Evolutionary conservation across 2,888 invertebrate species (phyloP), one percentile per base, ranked within the genome.

Genomic region (Gastrophysa polygoni): DNA sequence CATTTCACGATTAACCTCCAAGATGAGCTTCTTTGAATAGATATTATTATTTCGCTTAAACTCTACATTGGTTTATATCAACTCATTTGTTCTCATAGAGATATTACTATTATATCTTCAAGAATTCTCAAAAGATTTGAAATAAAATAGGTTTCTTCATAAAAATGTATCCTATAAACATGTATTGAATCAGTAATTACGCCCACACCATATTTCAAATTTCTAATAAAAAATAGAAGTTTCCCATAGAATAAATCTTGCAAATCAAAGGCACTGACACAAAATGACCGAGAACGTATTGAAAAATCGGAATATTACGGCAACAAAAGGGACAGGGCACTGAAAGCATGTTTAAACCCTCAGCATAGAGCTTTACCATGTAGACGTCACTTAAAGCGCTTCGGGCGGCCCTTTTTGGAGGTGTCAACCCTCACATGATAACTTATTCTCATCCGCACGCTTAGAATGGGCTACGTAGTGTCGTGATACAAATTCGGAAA

Each of bases 391-490:
- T 78, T 74, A 68, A 71, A 71, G 73, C 71, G 61, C 79, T 68
- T 75, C 78, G 71, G 78, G 79, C 74, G 76, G 75, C 72, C 75
- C 73, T 71, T 75, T 77, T 75, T 67, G 75, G 72, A 77, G 76
- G 78, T 80, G 79, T 79, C 79, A 77, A 75, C 76, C 77, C 73
- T 72, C 73, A 68, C 70, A 73, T 77, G 77, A 78, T 78, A 77
- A 77, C 77, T 76, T 76, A 77, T 78, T 77, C 73, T 71, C 75
- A 76, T 76, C 78, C 73, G 62, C 49, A 56, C 32, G 59, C 51
- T 71, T 54, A 70, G 68, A 71, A 46, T 66, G 70, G 71, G 54
- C 4, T 16, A 34, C n/a, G 11, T 20, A 24, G 16, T n/a, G 8
- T 10, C 1, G 38, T 4, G 11, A 14, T 17, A 5, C 2, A 11